Evolutionary conservation across 1,140 invertebrate genomes (phyloP).

Genomic region (Galleria mellonella): DNA sequence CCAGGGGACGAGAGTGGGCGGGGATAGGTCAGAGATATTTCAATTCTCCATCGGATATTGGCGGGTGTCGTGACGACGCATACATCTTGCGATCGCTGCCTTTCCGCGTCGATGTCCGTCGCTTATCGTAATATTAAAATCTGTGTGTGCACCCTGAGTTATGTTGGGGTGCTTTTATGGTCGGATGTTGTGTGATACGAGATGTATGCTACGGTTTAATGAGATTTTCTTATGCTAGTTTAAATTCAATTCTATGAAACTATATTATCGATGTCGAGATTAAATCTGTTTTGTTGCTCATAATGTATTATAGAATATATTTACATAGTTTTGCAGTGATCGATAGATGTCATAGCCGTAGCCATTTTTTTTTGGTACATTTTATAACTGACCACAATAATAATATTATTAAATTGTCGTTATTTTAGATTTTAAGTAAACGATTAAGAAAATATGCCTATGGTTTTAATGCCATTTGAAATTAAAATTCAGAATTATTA

Average conservation of each 20-base stretch:
- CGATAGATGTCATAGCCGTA: too few relatives aligned
- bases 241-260: neutral
- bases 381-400: too few relatives aligned
- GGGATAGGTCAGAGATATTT: constrained; percentile 48
- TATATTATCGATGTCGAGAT: neutral
- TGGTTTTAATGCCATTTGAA: too few relatives aligned
- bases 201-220: neutral
- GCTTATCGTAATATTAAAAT: constrained; percentile 57
- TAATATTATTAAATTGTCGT: too few relatives aligned
- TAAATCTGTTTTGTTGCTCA: neutral
- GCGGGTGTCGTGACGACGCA: constrained; percentile 49
- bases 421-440: too few relatives aligned
- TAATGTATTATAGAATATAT: neutral
- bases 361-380: too few relatives aligned
- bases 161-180: constrained; percentile 16
- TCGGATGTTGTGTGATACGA: constrained; percentile 10
- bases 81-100: constrained; percentile 42
- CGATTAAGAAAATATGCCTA: too few relatives aligned
- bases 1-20: neutral
- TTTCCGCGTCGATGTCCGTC: constrained; percentile 30
- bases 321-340: neutral
- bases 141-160: constrained; percentile 29
- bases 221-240: neutral
- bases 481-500: too few relatives aligned
- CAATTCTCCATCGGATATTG: constrained; percentile 57